These are phyloP conservation scores for Sebastes fasciatus DNA, from an alignment of 2,113 vertebrate species.

Conservation along the genomic window DNA sequence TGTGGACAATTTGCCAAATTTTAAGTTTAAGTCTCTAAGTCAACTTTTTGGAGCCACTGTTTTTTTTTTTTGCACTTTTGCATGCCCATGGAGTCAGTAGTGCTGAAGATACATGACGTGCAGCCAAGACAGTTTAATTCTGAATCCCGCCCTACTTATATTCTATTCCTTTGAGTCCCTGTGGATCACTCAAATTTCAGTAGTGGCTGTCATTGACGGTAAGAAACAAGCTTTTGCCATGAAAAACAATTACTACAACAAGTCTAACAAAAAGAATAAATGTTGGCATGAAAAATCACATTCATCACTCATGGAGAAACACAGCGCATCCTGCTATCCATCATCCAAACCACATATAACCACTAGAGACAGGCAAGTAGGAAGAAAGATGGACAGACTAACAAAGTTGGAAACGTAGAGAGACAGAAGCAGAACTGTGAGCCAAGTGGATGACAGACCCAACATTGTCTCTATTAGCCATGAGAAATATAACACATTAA, in stretches of 20 bases:
- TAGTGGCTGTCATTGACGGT: conserved; percentile 5
- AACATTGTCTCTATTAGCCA: not conserved
- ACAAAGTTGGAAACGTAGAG: not conserved
- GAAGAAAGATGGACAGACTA: conserved; percentile 11
- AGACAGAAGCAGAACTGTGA: conserved; percentile 7
- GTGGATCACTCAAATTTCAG: conserved; percentile 1
- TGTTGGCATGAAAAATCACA: not conserved
- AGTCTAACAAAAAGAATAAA: not conserved
- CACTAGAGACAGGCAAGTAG: not conserved
- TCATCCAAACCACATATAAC: conserved; percentile 14
- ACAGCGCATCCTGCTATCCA: conserved; percentile 10
- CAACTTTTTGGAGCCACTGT: not conserved
- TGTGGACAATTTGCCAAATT: not conserved
- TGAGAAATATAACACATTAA: not conserved
- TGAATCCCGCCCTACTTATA: not conserved
- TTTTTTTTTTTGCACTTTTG: not conserved
- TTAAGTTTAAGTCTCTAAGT: not conserved
- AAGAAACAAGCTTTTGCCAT: conserved; percentile 9
- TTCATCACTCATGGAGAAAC: not conserved
- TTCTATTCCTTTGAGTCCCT: conserved; percentile 9
- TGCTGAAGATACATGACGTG: not conserved
- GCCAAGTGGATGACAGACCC: not conserved
- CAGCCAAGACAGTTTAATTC: conserved; percentile 6
- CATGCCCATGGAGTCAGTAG: not conserved
- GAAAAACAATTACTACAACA: not conserved